phyloP scores from a whole-genome alignment of 2,888 invertebrate genomes.

The Chloroclystis v-ata region DNA sequence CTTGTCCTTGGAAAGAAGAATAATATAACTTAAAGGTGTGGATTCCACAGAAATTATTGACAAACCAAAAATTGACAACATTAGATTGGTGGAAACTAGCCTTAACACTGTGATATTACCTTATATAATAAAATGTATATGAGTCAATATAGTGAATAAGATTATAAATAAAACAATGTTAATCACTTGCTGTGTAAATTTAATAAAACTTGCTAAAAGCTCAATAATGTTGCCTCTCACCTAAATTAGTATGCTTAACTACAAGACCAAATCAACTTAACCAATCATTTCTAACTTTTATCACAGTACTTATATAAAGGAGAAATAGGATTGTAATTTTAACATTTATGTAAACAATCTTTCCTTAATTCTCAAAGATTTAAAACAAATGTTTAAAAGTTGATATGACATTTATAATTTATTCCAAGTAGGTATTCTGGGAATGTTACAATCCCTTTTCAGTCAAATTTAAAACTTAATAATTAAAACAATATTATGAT shows the following conservation, averaged over 20 bases:
- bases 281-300: slow-evolving; percentile 35
- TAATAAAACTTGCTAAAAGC: slow-evolving; percentile 45
- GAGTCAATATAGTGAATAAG: slow-evolving; percentile 12
- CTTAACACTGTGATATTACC: slow-evolving; percentile 22
- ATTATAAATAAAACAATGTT: slow-evolving; percentile 26
- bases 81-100: too few relatives aligned
- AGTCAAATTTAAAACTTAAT: slow-evolving; percentile 11
- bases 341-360: background rate
- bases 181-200: slow-evolving; percentile 26
- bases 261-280: slow-evolving; percentile 15
- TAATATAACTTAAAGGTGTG: too few relatives aligned
- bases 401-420: background rate
- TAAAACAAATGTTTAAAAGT: background rate
- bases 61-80: too few relatives aligned
- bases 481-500: slow-evolving; percentile 1
- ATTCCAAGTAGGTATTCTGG: slow-evolving; percentile 5
- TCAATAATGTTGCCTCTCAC: slow-evolving; percentile 35
- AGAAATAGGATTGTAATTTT: background rate
- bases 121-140: background rate
- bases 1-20: too few relatives aligned
- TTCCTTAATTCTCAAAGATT: background rate
- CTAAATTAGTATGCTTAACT: background rate
- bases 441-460: slow-evolving; percentile 19
- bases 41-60: too few relatives aligned
- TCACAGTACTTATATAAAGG: slow-evolving; percentile 45